Percentiles rank a stretch among this genome's conserved stretches.
These are phyloP conservation scores for Thamnophis sirtalis DNA, from an alignment of 2,113 vertebrate genomes.

Conservation along the genomic window DNA sequence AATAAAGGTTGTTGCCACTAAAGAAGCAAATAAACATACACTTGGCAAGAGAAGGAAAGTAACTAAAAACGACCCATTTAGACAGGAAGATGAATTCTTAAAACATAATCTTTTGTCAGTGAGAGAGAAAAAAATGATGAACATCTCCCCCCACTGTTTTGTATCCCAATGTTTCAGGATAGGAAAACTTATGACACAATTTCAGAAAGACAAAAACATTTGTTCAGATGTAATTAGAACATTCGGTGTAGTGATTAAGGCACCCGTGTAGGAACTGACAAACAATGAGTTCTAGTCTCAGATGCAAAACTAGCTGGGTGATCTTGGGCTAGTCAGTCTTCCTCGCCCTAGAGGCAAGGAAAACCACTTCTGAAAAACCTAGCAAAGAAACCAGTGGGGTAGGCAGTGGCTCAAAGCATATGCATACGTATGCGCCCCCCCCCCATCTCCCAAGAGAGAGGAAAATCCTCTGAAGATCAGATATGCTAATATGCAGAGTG, in stretches of 20 bases:
- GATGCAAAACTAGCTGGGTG: background rate
- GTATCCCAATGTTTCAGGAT: background rate
- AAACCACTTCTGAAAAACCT: background rate
- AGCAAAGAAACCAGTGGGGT: background rate
- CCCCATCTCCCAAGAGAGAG: background rate
- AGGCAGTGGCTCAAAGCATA: background rate
- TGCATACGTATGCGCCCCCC: fast-evolving
- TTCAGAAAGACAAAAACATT: background rate
- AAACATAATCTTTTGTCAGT: background rate
- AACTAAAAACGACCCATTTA: background rate
- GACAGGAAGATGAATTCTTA: background rate
- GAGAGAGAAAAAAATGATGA: background rate
- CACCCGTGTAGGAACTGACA: background rate
- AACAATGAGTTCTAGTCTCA: background rate
- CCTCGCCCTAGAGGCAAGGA: background rate
- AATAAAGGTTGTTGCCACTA: background rate
- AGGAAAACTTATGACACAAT: background rate
- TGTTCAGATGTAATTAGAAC: background rate
- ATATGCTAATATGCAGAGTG: background rate
- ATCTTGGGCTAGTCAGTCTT: background rate
- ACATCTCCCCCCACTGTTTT: too few relatives aligned
- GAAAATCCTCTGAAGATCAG: background rate
- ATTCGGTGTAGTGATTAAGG: background rate
- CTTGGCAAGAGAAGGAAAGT: background rate
- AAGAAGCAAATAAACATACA: background rate